A percentile compares a stretch with the other conserved stretches of the same genome.
These are phyloP conservation scores for Drosophila tsacasi DNA, from an alignment of 1,140 invertebrate species.

Conservation along the genomic window DNA sequence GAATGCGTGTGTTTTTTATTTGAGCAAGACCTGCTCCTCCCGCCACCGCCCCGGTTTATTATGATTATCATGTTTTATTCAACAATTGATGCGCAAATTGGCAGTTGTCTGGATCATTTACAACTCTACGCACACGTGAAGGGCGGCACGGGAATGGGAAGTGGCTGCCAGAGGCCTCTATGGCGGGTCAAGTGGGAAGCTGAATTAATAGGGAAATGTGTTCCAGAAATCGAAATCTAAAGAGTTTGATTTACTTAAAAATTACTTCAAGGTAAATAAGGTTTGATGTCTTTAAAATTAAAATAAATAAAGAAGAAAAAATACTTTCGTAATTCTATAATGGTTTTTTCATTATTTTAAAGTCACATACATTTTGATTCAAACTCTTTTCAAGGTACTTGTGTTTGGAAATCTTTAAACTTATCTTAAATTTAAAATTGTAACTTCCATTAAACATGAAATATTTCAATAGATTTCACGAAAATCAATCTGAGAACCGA, in stretches of 20 bases:
- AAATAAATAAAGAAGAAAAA: not conserved
- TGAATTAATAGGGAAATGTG: slow-evolving; percentile 9
- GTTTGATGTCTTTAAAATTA: fast-evolving
- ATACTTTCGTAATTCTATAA: not conserved
- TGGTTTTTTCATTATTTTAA: not conserved
- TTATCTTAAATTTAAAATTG: not conserved
- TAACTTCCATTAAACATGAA: not conserved
- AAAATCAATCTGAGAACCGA: slow-evolving; percentile 50
- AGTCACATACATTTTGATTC: not conserved
- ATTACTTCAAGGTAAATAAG: not conserved
- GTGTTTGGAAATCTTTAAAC: not conserved
- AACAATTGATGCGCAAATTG: slow-evolving; percentile 83
- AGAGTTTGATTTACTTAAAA: not conserved
- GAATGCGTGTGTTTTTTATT: slow-evolving; percentile 40
- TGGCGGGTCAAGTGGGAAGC: slow-evolving; percentile 29
- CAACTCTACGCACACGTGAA: slow-evolving; percentile 73
- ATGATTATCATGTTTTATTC: slow-evolving; percentile 84
- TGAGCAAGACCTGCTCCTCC: not conserved
- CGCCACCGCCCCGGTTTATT: slow-evolving; percentile 56
- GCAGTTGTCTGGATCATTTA: slow-evolving; percentile 83
- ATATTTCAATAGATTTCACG: not conserved
- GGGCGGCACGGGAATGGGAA: not conserved
- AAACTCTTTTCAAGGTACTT: not conserved
- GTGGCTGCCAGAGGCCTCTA: slow-evolving; percentile 20
- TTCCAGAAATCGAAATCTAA: slow-evolving; percentile 24